A percentile compares a stretch with the other conserved stretches of the same genome.
Evolutionary conservation across 2,797 vertebrate species (phyloP).

Genomic region (Urophycis tenuis): DNA sequence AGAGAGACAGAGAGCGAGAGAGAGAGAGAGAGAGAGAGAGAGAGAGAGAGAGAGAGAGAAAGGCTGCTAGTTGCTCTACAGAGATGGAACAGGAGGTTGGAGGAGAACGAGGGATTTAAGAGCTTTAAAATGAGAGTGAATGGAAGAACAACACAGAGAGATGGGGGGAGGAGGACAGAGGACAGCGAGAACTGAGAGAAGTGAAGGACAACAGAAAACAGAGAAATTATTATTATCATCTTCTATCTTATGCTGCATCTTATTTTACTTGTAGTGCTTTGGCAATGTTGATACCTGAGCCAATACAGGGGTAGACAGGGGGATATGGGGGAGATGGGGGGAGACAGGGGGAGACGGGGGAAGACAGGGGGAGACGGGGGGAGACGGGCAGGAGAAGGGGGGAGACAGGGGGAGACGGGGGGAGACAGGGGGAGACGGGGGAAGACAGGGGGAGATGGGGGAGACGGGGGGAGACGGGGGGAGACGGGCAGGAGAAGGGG

Average conservation of each 20-base stretch:
- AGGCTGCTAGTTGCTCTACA: conserved; percentile 8
- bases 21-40: background rate
- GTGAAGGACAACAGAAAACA: background rate
- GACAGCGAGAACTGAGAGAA: background rate
- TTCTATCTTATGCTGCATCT: too few species aligned
- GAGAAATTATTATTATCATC: background rate
- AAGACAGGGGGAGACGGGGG: conserved; percentile 31
- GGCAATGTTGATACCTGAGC: too few species aligned
- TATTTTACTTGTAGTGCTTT: too few species aligned
- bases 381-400: too few species aligned
- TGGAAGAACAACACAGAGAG: background rate
- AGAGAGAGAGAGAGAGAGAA: conserved; percentile 1
- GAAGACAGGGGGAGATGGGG: background rate
- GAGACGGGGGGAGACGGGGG: background rate
- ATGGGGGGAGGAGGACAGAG: conserved; percentile 10
- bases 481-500: background rate
- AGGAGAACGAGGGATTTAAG: conserved; percentile 15
- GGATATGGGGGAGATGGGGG: too few species aligned
- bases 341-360: too few species aligned
- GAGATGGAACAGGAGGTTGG: conserved; percentile 2
- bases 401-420: too few species aligned
- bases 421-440: background rate
- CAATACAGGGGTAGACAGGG: too few species aligned
- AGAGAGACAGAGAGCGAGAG: background rate
- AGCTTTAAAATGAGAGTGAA: conserved; percentile 32